Conservation (phyloP, 1,140 invertebrate genomes). For the Procambarus clarkii region DNA sequence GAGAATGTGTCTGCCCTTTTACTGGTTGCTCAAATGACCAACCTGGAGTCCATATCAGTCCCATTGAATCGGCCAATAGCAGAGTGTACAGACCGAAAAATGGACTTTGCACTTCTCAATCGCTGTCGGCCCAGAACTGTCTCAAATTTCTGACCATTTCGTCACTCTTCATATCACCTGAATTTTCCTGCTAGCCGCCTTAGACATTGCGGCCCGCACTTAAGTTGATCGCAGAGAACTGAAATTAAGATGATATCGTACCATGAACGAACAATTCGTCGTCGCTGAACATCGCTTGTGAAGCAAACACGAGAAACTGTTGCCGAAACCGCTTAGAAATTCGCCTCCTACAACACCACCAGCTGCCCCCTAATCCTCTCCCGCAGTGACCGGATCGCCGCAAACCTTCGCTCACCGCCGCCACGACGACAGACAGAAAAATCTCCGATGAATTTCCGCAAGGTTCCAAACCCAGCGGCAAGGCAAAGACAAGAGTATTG, state of each 20-base stretch:
- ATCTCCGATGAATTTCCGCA: conserved; percentile 38
- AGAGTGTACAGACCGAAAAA: conserved; percentile 68
- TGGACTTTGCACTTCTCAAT: conserved; percentile 68
- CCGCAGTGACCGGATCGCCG: conserved; percentile 48
- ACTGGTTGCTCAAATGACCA: conserved; percentile 64
- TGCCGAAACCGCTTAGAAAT: conserved; percentile 39
- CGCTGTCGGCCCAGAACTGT: conserved; percentile 27
- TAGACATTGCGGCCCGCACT: too few relatives aligned
- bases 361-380: conserved; percentile 49
- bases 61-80: conserved; percentile 67
- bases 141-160: conserved; percentile 54
- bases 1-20: conserved; percentile 18
- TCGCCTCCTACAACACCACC: conserved; percentile 51
- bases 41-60: conserved; percentile 69
- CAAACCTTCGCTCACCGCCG: conserved; percentile 43
- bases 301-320: neutral
- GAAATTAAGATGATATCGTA: neutral
- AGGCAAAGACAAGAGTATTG: conserved; percentile 54
- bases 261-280: neutral
- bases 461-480: conserved; percentile 12
- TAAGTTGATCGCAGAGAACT: too few relatives aligned
- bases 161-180: conserved; percentile 32
- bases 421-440: neutral
- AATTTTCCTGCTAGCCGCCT: neutral
- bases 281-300: neutral